Percentiles rank a stretch among this genome's conserved stretches.
phyloP scores from a whole-genome alignment of 2,113 vertebrate genomes.

The Empidonax traillii region DNA sequence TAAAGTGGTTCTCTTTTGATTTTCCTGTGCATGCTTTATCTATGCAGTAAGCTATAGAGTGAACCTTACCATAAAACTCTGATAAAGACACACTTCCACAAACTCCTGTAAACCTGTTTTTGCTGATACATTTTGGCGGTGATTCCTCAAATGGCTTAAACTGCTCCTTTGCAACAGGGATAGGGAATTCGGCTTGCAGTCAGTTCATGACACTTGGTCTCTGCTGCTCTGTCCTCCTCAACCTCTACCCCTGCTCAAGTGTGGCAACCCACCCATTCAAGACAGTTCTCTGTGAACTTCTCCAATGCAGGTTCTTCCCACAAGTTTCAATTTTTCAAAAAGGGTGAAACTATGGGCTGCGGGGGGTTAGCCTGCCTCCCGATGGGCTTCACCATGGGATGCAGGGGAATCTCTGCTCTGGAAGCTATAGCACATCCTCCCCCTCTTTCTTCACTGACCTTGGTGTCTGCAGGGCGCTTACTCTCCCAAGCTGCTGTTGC shows the following conservation, averaged over 20 bases:
- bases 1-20: background rate
- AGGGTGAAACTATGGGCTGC: background rate
- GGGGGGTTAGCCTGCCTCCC: background rate
- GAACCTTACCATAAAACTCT: background rate
- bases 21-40: background rate
- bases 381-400: background rate
- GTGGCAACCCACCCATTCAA: accelerated
- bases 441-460: background rate
- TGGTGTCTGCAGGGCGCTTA: background rate
- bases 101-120: background rate
- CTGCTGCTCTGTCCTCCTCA: background rate
- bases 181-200: background rate
- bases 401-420: background rate
- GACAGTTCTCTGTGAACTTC: background rate
- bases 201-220: background rate
- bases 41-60: background rate
- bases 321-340: background rate
- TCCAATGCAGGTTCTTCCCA: background rate
- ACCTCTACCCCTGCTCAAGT: background rate
- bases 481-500: background rate
- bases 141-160: background rate
- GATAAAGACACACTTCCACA: background rate
- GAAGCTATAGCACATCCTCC: background rate
- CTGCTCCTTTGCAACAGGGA: background rate
- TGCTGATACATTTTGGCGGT: background rate